Conservation (phyloP, 2,113 vertebrate species). For the Dryoscopus gambensis region DNA sequence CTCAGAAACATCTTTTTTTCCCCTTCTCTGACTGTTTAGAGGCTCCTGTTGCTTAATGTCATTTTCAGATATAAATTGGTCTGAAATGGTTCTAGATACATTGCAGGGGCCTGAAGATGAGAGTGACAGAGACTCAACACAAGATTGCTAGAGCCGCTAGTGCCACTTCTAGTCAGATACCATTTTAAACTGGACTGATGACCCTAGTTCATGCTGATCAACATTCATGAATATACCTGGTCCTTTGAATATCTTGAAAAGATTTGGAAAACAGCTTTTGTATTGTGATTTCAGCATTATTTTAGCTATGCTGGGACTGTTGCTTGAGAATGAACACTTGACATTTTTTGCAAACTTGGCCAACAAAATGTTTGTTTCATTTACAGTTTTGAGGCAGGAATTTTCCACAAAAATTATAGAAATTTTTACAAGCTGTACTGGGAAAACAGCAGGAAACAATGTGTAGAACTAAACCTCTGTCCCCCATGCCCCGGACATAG, state of each 20-base stretch:
- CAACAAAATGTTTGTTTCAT: background rate
- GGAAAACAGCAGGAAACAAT: background rate
- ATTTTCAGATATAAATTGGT: background rate
- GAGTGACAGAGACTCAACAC: background rate
- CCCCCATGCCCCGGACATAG: background rate
- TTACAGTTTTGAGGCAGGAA: background rate
- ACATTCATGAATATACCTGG: fast-evolving
- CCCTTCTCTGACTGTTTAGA: background rate
- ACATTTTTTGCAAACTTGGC: background rate
- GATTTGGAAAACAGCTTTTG: background rate
- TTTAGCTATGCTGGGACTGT: background rate
- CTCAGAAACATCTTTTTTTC: background rate
- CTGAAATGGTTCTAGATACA: background rate
- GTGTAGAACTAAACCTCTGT: background rate
- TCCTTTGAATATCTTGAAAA: background rate
- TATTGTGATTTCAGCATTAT: background rate
- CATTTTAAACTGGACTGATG: background rate
- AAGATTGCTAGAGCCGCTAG: background rate
- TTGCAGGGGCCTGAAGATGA: background rate
- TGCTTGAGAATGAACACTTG: background rate
- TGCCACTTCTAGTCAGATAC: background rate
- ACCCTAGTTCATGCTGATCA: background rate
- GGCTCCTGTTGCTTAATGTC: background rate
- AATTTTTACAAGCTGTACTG: background rate
- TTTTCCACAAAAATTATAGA: background rate